Conservation (phyloP, 1,140 invertebrate species). For the Pogonus chalceus region DNA sequence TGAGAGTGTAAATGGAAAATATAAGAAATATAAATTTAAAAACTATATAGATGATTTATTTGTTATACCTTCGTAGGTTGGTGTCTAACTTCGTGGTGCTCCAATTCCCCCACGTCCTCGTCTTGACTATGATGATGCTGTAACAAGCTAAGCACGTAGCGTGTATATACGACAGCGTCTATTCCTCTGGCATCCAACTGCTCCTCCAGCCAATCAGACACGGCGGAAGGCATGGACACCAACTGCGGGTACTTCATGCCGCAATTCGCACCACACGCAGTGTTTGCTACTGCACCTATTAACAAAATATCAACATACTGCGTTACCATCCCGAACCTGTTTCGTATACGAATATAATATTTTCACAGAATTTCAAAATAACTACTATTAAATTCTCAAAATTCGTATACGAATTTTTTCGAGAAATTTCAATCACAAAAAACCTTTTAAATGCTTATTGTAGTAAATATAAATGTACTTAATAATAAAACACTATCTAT, state of each 20-base stretch:
- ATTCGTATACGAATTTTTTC: too few species aligned
- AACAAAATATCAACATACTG: neutral
- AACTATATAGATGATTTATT: too few species aligned
- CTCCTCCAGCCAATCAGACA: slow-evolving; percentile 45
- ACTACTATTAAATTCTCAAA: too few species aligned
- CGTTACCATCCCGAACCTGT: neutral
- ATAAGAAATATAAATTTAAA: too few species aligned
- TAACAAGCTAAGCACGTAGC: slow-evolving; percentile 45
- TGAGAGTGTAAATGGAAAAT: too few species aligned
- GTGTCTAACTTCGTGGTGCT: too few species aligned
- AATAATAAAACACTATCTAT: too few species aligned
- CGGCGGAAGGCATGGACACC: slow-evolving; percentile 41
- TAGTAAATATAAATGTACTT: too few species aligned
- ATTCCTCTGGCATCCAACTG: slow-evolving; percentile 48
- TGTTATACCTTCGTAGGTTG: too few species aligned
- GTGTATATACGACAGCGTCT: slow-evolving; percentile 45
- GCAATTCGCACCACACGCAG: neutral
- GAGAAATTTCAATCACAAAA: too few species aligned
- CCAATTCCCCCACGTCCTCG: too few species aligned
- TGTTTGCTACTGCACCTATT: neutral
- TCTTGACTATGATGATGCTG: slow-evolving; percentile 28
- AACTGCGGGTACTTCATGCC: slow-evolving; percentile 40
- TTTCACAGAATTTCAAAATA: neutral
- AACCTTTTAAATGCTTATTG: too few species aligned
- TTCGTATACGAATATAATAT: neutral